phyloP scores from a whole-genome alignment of 2,797 vertebrate species.

The Kryptopterus vitreolus region DNA sequence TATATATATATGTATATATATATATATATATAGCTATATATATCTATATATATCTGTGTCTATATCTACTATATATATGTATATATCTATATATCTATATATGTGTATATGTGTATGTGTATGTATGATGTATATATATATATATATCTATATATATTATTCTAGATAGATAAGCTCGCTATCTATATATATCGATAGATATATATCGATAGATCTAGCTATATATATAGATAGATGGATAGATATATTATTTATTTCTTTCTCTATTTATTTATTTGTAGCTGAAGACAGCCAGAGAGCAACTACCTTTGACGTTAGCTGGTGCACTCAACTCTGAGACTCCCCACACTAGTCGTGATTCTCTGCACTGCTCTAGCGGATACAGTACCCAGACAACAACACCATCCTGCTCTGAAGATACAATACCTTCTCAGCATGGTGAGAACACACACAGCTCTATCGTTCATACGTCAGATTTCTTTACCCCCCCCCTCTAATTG shows the following conservation, averaged over 20 bases:
- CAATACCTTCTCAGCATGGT: slow-evolving; percentile 79
- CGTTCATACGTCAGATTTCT: not conserved
- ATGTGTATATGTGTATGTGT: too few species aligned
- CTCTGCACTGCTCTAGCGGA: slow-evolving; percentile 82
- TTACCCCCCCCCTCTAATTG: not conserved
- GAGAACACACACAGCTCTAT: slow-evolving; percentile 29
- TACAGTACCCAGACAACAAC: slow-evolving; percentile 87
- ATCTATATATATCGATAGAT: too few species aligned
- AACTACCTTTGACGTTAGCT: slow-evolving; percentile 72
- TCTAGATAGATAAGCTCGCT: slow-evolving; percentile 45
- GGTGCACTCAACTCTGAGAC: slow-evolving; percentile 68
- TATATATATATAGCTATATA: slow-evolving; percentile 38
- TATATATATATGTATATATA: too few species aligned
- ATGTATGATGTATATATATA: too few species aligned
- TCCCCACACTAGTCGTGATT: slow-evolving; percentile 76
- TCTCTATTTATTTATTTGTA: slow-evolving; percentile 30
- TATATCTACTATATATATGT: too few species aligned
- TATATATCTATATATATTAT: too few species aligned
- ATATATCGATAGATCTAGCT: too few species aligned
- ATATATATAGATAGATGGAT: too few species aligned
- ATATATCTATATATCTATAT: too few species aligned
- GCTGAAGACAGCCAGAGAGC: slow-evolving; percentile 73
- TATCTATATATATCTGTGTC: not conserved
- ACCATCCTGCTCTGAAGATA: slow-evolving; percentile 83
- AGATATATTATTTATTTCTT: too few species aligned